phyloP scores from a whole-genome alignment of 2,888 invertebrate genomes.

The Lasiommata megera region DNA sequence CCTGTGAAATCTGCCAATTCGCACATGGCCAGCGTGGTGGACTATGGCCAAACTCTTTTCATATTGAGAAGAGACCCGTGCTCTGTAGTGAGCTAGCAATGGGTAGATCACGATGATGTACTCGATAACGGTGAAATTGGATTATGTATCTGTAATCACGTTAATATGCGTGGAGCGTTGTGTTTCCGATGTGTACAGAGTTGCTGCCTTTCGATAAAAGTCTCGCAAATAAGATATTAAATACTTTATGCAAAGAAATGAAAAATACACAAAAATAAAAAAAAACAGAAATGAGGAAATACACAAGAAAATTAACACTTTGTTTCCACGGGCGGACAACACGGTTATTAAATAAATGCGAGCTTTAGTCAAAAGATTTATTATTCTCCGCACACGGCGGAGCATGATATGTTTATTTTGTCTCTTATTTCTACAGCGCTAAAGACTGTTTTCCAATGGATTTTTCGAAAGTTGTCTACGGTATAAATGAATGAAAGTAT shows the following conservation, averaged over 20 bases:
- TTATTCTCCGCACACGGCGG: constrained; percentile 10
- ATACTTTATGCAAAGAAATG: background rate
- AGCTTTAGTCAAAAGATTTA: constrained; percentile 28
- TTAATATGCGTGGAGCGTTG: too few species aligned
- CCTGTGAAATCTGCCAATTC: too few species aligned
- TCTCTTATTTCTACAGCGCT: background rate
- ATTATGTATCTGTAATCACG: too few species aligned
- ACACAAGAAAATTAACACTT: constrained; percentile 26
- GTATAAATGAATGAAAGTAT: background rate
- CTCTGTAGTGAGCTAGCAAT: too few species aligned
- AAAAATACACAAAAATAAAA: constrained; percentile 12
- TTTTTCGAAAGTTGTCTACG: background rate
- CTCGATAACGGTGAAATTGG: too few species aligned
- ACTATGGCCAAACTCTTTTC: too few species aligned
- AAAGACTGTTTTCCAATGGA: constrained; percentile 6
- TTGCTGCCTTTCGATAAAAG: background rate
- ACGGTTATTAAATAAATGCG: constrained; percentile 26
- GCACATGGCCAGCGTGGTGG: too few species aligned
- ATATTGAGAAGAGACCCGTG: too few species aligned
- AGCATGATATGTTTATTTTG: background rate
- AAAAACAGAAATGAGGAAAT: constrained; percentile 21
- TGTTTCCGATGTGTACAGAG: too few species aligned
- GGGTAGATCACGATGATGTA: too few species aligned
- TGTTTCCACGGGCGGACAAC: constrained; percentile 22
- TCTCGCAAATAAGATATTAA: background rate